A percentile compares a stretch with the other conserved stretches of the same genome.
Evolutionary conservation across 92 coral and sea anemone genomes (phyloP).

Genomic region (Blastomussa wellsi): DNA sequence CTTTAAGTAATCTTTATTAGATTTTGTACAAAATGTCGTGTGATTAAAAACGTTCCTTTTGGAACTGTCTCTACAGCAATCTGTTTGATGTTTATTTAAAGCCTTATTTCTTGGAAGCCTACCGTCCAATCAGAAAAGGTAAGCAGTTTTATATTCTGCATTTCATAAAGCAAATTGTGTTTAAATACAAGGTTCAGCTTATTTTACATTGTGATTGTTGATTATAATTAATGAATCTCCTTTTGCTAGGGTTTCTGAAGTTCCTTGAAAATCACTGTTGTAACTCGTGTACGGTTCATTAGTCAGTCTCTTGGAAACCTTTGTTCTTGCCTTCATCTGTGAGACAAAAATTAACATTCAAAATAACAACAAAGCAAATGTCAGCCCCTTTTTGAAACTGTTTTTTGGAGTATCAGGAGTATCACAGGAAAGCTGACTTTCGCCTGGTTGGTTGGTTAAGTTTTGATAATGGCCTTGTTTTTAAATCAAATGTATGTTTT

Average conservation of each 20-base stretch:
- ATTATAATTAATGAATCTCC: too few relatives aligned
- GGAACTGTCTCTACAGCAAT: conserved; percentile 54
- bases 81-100: conserved; percentile 97
- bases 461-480: too few relatives aligned
- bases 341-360: background rate
- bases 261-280: background rate
- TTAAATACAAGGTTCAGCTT: background rate
- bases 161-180: too few relatives aligned
- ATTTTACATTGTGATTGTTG: too few relatives aligned
- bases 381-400: background rate
- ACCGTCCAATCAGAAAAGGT: conserved; percentile 98
- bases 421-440: too few relatives aligned
- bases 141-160: background rate
- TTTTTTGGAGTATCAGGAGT: too few relatives aligned
- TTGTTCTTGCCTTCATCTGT: background rate
- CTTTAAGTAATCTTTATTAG: background rate
- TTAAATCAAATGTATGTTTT: background rate
- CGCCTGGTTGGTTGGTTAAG: too few relatives aligned
- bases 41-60: background rate
- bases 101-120: conserved; percentile 97
- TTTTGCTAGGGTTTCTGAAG: too few relatives aligned
- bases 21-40: background rate
- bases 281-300: background rate
- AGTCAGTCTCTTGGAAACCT: background rate
- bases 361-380: background rate